Conservation (phyloP, 2,888 invertebrate genomes). For the Formica aserva region DNA sequence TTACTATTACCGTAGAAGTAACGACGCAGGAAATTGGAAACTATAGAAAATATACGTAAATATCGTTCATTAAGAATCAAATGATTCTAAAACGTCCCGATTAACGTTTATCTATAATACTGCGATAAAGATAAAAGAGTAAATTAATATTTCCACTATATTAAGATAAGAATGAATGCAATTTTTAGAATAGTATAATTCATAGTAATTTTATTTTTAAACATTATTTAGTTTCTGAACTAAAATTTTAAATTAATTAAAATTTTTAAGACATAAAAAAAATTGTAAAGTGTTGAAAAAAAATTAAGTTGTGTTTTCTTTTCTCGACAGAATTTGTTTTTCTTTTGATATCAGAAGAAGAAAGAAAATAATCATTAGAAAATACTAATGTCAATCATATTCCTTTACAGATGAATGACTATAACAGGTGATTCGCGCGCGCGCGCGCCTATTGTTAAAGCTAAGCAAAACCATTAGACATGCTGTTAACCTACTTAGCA, state of each 20-base stretch:
- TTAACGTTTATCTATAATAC: neutral
- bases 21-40: neutral
- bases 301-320: neutral
- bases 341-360: neutral
- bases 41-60: neutral
- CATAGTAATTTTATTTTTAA: neutral
- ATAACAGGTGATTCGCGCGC: slow-evolving; percentile 58
- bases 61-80: neutral
- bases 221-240: neutral
- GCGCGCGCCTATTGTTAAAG: slow-evolving; percentile 48
- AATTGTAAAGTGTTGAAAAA: neutral
- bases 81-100: neutral
- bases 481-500: slow-evolving; percentile 56
- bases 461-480: slow-evolving; percentile 52
- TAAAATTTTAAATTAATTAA: neutral
- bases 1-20: neutral
- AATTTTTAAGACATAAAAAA: neutral
- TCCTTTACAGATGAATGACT: neutral
- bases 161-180: neutral
- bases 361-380: neutral
- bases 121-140: neutral
- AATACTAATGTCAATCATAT: slow-evolving; percentile 10
- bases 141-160: slow-evolving; percentile 7
- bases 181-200: neutral
- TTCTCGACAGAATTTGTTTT: slow-evolving; percentile 6